Conservation (phyloP, 2,797 vertebrate species). For the Loris lydekkerianus region DNA sequence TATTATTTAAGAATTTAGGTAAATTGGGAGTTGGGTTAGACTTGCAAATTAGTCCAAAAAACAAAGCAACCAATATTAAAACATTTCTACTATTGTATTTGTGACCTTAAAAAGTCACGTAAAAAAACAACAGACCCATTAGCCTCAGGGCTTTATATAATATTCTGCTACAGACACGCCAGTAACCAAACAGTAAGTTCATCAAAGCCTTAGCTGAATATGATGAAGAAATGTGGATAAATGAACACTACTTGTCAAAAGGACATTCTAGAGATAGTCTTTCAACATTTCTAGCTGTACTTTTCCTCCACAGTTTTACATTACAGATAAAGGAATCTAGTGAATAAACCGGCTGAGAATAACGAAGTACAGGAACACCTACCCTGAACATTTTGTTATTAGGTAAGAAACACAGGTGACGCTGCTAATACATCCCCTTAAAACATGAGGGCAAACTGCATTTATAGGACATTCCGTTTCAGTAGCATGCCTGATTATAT, state of each 20-base stretch:
- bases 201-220: conserved; percentile 10
- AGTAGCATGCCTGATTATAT: background rate
- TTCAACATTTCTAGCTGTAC: background rate
- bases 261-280: background rate
- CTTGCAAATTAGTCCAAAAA: conserved; percentile 19
- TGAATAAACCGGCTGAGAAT: background rate
- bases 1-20: background rate
- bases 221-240: background rate
- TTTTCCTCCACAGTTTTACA: background rate
- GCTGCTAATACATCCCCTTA: background rate
- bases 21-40: background rate
- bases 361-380: background rate
- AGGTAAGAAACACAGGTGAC: background rate
- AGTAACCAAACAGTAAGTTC: background rate
- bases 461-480: background rate
- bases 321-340: background rate
- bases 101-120: background rate
- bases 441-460: conserved; percentile 18
- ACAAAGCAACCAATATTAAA: background rate
- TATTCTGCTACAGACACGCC: background rate
- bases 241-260: background rate
- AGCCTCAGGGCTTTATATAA: background rate
- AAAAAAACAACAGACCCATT: background rate
- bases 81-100: background rate
- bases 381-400: background rate